Conservation (phyloP, 2,888 invertebrate species). For the Celastrina argiolus region DNA sequence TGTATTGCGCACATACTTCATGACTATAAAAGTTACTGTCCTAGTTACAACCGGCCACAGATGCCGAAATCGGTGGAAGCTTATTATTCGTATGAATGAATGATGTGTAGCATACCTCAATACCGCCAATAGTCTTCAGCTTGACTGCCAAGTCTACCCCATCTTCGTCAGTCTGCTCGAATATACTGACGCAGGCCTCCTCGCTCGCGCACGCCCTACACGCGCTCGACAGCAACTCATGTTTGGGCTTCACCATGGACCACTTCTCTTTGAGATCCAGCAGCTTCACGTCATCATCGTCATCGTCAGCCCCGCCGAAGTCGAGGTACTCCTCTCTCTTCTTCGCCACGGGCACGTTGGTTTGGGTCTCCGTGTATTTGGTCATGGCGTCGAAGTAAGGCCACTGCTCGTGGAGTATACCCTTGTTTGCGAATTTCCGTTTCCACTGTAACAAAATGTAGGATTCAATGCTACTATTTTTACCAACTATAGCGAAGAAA, state of each 20-base stretch:
- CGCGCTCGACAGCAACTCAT: constrained; percentile 40
- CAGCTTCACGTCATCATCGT: constrained; percentile 59
- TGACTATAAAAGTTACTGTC: too few relatives aligned
- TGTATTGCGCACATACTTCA: too few relatives aligned
- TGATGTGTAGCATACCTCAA: constrained; percentile 47
- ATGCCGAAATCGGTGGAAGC: too few relatives aligned
- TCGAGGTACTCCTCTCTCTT: constrained; percentile 33
- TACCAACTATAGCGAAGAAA: too few relatives aligned
- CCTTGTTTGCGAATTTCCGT: constrained; percentile 63
- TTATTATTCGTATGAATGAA: too few relatives aligned
- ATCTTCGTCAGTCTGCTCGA: constrained; percentile 48
- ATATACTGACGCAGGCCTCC: constrained; percentile 54
- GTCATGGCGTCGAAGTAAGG: constrained; percentile 61
- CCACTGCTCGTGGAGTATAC: constrained; percentile 65
- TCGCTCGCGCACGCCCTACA: constrained; percentile 57
- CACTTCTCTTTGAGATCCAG: constrained; percentile 59
- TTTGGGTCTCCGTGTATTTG: constrained; percentile 45
- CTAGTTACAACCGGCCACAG: too few relatives aligned
- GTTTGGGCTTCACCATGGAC: constrained; percentile 48
- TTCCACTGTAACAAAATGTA: constrained; percentile 57
- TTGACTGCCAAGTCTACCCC: constrained; percentile 57
- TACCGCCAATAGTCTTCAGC: constrained; percentile 51
- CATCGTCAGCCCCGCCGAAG: constrained; percentile 45
- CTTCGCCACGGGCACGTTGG: constrained; percentile 27
- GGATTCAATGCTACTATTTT: too few relatives aligned